phyloP scores from a whole-genome alignment of 1,140 invertebrate genomes.

The Mesaphorura yosii region DNA sequence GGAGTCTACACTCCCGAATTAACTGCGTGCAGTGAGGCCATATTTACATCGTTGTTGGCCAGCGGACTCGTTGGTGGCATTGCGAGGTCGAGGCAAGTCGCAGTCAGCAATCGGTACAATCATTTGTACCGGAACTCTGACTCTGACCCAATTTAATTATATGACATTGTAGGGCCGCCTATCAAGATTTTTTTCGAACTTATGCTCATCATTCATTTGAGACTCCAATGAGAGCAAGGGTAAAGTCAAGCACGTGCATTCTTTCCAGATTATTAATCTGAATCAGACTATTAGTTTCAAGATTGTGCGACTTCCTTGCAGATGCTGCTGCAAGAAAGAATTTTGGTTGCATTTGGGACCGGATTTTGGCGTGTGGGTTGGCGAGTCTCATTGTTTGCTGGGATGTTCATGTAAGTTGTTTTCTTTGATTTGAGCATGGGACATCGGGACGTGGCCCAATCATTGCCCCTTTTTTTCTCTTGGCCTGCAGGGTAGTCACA shows the following conservation, averaged over 20 bases:
- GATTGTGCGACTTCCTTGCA: slow-evolving; percentile 40
- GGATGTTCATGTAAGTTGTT: slow-evolving; percentile 47
- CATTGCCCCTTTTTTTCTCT: too few relatives aligned
- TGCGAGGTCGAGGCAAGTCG: slow-evolving; percentile 43
- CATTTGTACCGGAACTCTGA: too few relatives aligned
- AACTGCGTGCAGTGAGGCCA: slow-evolving; percentile 44
- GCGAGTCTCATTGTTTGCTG: slow-evolving; percentile 50
- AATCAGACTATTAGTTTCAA: too few relatives aligned
- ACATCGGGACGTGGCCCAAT: too few relatives aligned
- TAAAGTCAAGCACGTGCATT: too few relatives aligned
- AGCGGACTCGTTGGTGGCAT: slow-evolving; percentile 52
- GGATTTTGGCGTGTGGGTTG: slow-evolving; percentile 54
- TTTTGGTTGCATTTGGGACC: slow-evolving; percentile 51
- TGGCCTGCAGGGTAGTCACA: slow-evolving; percentile 42
- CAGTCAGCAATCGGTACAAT: too few relatives aligned
- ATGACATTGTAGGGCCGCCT: too few relatives aligned
- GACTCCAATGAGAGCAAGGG: slow-evolving; percentile 54
- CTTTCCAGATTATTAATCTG: too few relatives aligned
- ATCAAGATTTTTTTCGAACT: slow-evolving; percentile 54
- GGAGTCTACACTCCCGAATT: slow-evolving; percentile 47
- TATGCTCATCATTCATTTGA: slow-evolving; percentile 58
- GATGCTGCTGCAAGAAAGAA: slow-evolving; percentile 51
- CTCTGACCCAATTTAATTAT: too few relatives aligned
- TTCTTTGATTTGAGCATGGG: slow-evolving; percentile 1
- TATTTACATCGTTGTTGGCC: slow-evolving; percentile 35